A percentile compares a stretch with the other conserved stretches of the same genome.
These are phyloP conservation scores for Sminthurinus aureus DNA, from an alignment of 2,888 invertebrate genomes.

Conservation along the genomic window DNA sequence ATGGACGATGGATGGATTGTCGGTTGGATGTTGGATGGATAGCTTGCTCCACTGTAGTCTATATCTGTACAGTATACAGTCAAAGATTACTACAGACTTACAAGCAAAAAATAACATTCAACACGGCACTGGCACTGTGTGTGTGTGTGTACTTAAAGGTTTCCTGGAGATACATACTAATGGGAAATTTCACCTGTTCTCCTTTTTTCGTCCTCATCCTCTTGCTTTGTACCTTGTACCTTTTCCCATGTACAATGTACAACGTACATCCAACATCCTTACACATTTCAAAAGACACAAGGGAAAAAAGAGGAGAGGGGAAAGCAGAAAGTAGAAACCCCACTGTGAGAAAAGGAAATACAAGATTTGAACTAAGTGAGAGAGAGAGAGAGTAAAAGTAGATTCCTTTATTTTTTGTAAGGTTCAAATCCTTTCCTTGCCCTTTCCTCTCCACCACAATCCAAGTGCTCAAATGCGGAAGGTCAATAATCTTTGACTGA, in stretches of 20 bases:
- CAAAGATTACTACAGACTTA: no score
- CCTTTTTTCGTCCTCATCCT: background rate
- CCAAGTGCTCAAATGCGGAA: background rate
- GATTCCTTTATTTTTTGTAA: background rate
- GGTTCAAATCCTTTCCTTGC: background rate
- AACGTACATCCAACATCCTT: background rate
- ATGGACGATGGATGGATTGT: no score
- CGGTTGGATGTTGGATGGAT: no score
- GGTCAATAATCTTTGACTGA: no score
- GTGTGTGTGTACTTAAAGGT: background rate
- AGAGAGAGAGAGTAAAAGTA: background rate
- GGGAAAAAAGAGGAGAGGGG: background rate
- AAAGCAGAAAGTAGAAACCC: background rate
- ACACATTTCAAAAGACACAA: background rate
- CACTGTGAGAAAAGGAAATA: background rate
- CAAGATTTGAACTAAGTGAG: background rate
- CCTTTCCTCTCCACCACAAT: background rate
- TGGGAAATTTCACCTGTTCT: constrained; percentile 9
- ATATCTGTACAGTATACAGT: no score
- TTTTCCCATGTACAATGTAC: no score
- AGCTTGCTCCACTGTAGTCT: no score
- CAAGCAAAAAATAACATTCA: no score
- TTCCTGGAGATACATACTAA: constrained; percentile 18
- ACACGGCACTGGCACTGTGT: no score
- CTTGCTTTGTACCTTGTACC: no score